A percentile compares a stretch with the other conserved stretches of the same genome.
Evolutionary conservation across 2,888 invertebrate species (phyloP).

Genomic region (Acanthopleura granulata): DNA sequence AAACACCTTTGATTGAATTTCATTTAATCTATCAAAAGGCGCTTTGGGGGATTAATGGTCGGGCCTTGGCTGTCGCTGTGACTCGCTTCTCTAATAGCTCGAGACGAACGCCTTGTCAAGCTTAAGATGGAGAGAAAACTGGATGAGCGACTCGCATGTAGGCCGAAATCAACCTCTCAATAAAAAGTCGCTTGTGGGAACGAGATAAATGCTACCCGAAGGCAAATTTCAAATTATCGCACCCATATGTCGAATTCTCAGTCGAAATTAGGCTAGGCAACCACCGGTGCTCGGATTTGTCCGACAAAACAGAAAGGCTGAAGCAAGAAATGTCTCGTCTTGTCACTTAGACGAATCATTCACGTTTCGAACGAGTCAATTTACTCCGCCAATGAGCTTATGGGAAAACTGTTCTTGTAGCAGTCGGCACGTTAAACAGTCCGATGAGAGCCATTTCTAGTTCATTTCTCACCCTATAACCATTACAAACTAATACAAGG

Average conservation of each 20-base stretch:
- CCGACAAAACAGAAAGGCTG: too few relatives aligned
- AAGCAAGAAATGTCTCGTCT: too few relatives aligned
- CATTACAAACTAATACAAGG: too few relatives aligned
- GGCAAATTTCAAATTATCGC: slow-evolving; percentile 19
- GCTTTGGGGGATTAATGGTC: slow-evolving; percentile 18
- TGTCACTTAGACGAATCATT: too few relatives aligned
- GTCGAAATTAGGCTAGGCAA: slow-evolving; percentile 11
- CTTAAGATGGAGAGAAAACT: not conserved
- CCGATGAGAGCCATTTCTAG: too few relatives aligned
- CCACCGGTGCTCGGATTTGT: not conserved
- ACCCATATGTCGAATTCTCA: slow-evolving; percentile 18
- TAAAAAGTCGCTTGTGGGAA: slow-evolving; percentile 18
- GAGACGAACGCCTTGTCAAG: slow-evolving; percentile 8
- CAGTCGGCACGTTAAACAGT: too few relatives aligned
- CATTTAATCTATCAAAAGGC: slow-evolving; percentile 20
- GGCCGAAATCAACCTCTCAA: slow-evolving; percentile 17
- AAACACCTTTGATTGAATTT: slow-evolving; percentile 19
- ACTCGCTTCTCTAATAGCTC: slow-evolving; percentile 10
- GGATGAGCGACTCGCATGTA: slow-evolving; percentile 19
- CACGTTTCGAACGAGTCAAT: too few relatives aligned
- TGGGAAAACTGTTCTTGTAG: too few relatives aligned
- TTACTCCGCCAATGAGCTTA: too few relatives aligned
- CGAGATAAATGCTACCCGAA: slow-evolving; percentile 15
- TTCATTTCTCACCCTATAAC: too few relatives aligned
- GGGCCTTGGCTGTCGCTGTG: not conserved